A percentile compares a stretch with the other conserved stretches of the same genome.
Conservation (phyloP, 2,888 invertebrate species). For the Philhelius pedissequus region DNA sequence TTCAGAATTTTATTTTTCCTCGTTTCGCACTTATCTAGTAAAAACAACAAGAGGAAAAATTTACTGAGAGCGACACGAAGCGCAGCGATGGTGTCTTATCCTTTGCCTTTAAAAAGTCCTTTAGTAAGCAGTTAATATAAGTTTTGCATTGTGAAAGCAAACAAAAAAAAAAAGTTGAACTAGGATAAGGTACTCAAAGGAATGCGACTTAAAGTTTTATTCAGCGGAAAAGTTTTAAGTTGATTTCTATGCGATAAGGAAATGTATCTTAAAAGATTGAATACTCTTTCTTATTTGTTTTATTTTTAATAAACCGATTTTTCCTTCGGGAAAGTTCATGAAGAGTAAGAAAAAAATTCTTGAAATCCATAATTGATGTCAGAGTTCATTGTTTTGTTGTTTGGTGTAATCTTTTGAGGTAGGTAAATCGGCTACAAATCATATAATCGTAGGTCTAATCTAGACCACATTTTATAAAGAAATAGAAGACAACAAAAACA, state of each 20-base stretch:
- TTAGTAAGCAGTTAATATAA: background rate
- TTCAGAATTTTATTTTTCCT: background rate
- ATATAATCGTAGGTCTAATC: no score
- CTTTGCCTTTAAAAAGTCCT: background rate
- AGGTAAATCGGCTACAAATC: no score
- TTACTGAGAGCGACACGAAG: no score
- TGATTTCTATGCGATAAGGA: background rate
- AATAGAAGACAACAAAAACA: no score
- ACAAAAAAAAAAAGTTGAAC: background rate
- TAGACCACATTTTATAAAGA: no score
- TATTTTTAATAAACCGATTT: background rate
- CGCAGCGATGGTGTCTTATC: background rate
- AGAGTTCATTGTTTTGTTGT: no score
- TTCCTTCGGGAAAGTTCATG: background rate
- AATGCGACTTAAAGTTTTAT: constrained; percentile 15
- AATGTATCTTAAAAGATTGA: background rate
- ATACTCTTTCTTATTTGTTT: background rate
- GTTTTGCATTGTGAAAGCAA: constrained; percentile 7
- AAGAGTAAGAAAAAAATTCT: background rate
- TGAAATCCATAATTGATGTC: no score
- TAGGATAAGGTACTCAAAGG: background rate
- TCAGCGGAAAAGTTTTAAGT: background rate
- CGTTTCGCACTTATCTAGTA: background rate
- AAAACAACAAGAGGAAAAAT: background rate
- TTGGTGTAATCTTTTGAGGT: no score